Evolutionary conservation across 2,113 vertebrate genomes (phyloP).

Genomic region (Axis porcinus): DNA sequence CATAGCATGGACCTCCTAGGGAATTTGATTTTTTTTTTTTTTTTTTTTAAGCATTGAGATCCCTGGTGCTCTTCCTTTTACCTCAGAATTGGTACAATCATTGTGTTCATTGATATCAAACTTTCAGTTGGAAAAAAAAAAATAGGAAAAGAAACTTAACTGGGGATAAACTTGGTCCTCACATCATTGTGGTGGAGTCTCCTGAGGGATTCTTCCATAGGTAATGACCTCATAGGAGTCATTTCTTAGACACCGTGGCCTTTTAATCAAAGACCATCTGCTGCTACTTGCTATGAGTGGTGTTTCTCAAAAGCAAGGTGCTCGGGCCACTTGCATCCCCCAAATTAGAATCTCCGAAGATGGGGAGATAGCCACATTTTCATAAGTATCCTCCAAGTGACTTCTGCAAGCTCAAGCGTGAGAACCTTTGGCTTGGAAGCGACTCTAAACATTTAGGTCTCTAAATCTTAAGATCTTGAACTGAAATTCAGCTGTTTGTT

Average conservation of each 20-base stretch:
- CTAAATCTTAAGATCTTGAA: neutral
- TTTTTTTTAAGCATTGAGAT: conserved; percentile 1
- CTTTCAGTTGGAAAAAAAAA: neutral
- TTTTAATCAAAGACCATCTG: conserved; percentile 19
- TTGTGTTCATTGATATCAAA: conserved; percentile 25
- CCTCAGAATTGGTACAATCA: conserved; percentile 55
- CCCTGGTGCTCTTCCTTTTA: conserved; percentile 65
- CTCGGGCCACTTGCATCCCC: neutral
- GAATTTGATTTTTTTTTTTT: conserved; percentile 34
- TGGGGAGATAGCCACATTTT: neutral
- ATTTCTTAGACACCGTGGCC: neutral
- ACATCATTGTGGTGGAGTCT: neutral
- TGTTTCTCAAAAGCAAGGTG: conserved; percentile 45
- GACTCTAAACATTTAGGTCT: neutral
- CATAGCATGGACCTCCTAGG: neutral
- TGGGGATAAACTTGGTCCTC: neutral
- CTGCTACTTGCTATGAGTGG: conserved; percentile 16
- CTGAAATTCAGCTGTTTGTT: neutral
- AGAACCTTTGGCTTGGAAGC: neutral
- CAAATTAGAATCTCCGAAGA: neutral
- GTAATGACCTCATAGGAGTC: neutral
- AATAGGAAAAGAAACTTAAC: neutral
- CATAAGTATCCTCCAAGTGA: neutral
- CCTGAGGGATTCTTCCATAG: neutral
- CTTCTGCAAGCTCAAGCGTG: neutral